Evolutionary conservation across 2,888 invertebrate genomes (phyloP), one percentile per base, ranked within the genome.

Genomic region (Taphrorychus bicolor): DNA sequence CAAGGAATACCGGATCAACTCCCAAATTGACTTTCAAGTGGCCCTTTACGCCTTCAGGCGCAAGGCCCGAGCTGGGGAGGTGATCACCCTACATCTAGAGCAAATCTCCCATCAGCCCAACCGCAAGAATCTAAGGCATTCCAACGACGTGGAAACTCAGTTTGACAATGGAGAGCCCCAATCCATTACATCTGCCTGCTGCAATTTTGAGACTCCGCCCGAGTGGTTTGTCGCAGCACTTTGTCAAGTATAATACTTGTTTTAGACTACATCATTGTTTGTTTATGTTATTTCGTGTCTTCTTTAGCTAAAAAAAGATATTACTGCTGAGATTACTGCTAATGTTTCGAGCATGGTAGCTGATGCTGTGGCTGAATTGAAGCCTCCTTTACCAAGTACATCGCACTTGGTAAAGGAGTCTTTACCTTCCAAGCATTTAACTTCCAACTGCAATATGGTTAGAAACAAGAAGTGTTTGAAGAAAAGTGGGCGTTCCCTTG

Each of bases 11-110:
- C 79, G 81, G 5, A 83, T 85, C 56, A 80, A 83, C 60, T 81
- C 80, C 21, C 81, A 83, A 70, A 77, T 77, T 19, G 83, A 83
- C 70, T 84, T 84, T 63, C 79, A 82, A 66, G 79, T 82, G 57
- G 83, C 83, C 21, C 71, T 84, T 54, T 81, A 82, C 59, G 76
- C 77, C 4, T 82, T 82, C 63, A 73, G 82, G 22, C 74, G 80
- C 17, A 78, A 79, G 62, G 82, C 83, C 1, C 75, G 79, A 24
- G 76, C 77, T 66, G 80, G 80, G 2, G 80, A 81, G 60, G 76
- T 80, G 22, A 81, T 82, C 21, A 78, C 78, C 24, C 71, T 83
- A 7, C 79, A 77, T 69, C 66, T 83, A 22, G 82, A 82, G 24
- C 77, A 78, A 59, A 72, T 79, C 41, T 74, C 73, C 18, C 69